These are phyloP conservation scores for Stenchaetothrips biformis DNA, from an alignment of 2,888 invertebrate species.

Conservation along the genomic window DNA sequence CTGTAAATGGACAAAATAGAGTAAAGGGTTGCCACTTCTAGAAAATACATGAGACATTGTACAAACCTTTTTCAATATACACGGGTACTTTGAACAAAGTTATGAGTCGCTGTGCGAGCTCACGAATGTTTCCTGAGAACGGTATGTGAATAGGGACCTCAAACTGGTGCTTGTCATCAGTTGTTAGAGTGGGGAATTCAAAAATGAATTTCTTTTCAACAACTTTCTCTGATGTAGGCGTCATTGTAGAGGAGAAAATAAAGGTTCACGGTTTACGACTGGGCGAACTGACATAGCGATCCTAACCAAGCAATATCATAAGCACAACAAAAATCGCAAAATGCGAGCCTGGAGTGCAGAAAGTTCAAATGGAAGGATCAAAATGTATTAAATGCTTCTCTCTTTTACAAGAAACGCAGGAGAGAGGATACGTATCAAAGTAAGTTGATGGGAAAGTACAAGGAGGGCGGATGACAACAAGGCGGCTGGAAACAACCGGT, in stretches of 20 bases:
- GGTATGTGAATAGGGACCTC: slow-evolving; percentile 61
- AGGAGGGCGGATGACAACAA: no score
- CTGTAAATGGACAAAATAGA: slow-evolving; percentile 44
- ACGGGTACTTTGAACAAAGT: slow-evolving; percentile 64
- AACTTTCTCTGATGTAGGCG: neutral
- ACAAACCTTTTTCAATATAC: slow-evolving; percentile 59
- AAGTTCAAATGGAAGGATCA: no score
- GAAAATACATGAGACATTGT: slow-evolving; percentile 10
- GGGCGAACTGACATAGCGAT: no score
- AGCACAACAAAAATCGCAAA: no score
- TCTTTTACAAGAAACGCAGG: no score
- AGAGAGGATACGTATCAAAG: no score
- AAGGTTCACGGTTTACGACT: no score
- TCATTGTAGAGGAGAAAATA: neutral
- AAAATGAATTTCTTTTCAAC: neutral
- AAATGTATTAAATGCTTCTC: no score
- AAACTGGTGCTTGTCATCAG: slow-evolving; percentile 52
- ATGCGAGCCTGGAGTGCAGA: no score
- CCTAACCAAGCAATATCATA: no score
- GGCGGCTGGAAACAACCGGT: no score
- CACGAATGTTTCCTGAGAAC: slow-evolving; percentile 54
- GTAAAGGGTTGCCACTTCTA: neutral
- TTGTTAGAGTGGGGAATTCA: slow-evolving; percentile 55
- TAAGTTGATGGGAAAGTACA: no score
- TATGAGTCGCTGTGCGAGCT: slow-evolving; percentile 61